Percentiles rank a stretch among this genome's conserved stretches.
phyloP scores from a whole-genome alignment of 2,888 invertebrate species.

The Hololepta plana region DNA sequence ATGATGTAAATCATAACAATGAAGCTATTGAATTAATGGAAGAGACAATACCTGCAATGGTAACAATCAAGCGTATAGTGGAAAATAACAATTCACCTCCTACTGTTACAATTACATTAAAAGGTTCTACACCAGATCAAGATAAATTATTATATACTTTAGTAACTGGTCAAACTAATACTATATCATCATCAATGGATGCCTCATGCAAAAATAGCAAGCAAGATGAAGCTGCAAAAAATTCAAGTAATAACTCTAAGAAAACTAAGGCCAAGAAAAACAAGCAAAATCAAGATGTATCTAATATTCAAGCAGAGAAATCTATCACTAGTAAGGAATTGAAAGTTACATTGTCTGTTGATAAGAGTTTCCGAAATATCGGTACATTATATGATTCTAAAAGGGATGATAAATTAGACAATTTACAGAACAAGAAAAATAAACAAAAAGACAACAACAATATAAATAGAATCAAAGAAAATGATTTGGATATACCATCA shows the following conservation, averaged over 20 bases:
- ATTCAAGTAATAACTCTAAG: neutral
- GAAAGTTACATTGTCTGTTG: constrained; percentile 19
- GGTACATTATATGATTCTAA: no score
- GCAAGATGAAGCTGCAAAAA: constrained; percentile 1
- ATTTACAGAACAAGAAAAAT: constrained; percentile 6
- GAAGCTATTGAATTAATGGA: constrained; percentile 18
- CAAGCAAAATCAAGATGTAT: constrained; percentile 10
- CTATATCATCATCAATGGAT: no score
- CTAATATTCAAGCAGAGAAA: constrained; percentile 9
- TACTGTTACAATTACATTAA: constrained; percentile 58
- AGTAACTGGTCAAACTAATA: constrained; percentile 39
- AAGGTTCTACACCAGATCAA: constrained; percentile 53
- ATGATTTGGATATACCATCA: constrained; percentile 20
- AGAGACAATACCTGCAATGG: constrained; percentile 34
- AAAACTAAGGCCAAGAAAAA: constrained; percentile 12
- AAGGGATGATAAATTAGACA: no score
- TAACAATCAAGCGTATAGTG: constrained; percentile 54
- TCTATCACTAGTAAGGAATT: constrained; percentile 15
- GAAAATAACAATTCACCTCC: constrained; percentile 46
- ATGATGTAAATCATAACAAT: no score
- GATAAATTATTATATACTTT: constrained; percentile 57
- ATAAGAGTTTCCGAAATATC: constrained; percentile 13
- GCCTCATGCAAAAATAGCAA: no score
- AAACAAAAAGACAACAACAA: constrained; percentile 10
- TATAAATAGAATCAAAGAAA: constrained; percentile 9